These are phyloP conservation scores for Parazoanthus swiftii DNA, from an alignment of 92 coral and sea anemone genomes.

Conservation along the genomic window DNA sequence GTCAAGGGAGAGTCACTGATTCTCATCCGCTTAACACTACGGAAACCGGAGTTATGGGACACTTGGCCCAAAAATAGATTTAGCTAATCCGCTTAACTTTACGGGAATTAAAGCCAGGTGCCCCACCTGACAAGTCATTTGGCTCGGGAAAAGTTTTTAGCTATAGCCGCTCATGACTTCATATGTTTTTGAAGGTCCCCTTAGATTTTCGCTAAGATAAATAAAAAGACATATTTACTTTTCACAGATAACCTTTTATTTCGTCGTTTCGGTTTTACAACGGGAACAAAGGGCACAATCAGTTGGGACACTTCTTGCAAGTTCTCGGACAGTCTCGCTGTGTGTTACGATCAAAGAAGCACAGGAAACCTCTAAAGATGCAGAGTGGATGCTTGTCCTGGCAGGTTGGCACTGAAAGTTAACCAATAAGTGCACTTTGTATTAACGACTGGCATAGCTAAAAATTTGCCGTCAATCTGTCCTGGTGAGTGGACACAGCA, in stretches of 20 bases:
- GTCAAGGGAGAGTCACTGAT: no score
- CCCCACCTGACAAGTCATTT: no score
- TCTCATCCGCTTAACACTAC: no score
- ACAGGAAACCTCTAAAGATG: neutral
- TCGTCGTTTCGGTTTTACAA: neutral
- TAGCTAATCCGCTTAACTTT: no score
- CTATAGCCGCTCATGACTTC: no score
- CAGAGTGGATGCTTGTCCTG: conserved; percentile 16
- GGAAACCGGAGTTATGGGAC: no score
- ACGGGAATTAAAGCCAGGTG: no score
- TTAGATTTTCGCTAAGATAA: no score
- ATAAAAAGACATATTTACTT: neutral
- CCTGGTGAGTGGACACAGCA: neutral
- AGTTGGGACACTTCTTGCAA: conserved; percentile 20
- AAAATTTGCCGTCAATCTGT: neutral
- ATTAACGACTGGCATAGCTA: neutral
- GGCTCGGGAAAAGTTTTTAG: no score
- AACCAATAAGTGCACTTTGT: neutral
- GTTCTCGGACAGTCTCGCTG: conserved; percentile 20
- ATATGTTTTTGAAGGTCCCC: no score
- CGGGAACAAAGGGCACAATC: neutral
- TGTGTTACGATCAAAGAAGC: neutral
- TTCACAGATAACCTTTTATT: neutral
- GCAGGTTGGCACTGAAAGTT: neutral
- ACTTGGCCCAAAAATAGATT: no score